A percentile compares a stretch with the other conserved stretches of the same genome.
These are phyloP conservation scores for Otus sunia DNA, from an alignment of 2,113 vertebrate genomes.

Conservation along the genomic window DNA sequence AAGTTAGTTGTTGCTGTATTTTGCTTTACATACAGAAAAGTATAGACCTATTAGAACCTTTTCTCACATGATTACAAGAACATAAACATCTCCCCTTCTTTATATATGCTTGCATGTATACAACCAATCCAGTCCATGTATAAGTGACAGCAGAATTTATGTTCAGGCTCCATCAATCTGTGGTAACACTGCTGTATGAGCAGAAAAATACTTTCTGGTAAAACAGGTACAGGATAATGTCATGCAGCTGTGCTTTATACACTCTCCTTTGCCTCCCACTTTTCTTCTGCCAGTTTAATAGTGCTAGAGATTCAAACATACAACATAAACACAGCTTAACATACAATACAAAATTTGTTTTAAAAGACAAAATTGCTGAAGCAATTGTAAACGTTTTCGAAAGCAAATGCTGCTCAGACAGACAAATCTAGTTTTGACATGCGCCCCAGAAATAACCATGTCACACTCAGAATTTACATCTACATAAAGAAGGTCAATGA, in stretches of 20 bases:
- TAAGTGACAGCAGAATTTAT: neutral
- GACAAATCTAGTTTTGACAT: conserved; percentile 38
- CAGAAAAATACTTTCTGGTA: neutral
- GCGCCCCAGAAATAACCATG: conserved; percentile 18
- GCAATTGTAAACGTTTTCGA: neutral
- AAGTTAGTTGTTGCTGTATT: neutral
- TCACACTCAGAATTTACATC: conserved; percentile 13
- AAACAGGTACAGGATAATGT: neutral
- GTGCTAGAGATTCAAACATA: neutral
- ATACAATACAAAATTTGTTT: neutral
- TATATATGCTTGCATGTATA: rapidly evolving
- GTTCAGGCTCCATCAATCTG: neutral
- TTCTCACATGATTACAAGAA: neutral
- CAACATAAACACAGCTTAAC: neutral
- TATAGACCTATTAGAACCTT: neutral
- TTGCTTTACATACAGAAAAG: neutral
- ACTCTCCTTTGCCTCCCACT: neutral
- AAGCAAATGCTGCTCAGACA: conserved; percentile 1
- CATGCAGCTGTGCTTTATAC: neutral
- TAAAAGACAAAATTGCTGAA: neutral
- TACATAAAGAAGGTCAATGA: conserved; percentile 60
- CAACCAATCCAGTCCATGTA: neutral
- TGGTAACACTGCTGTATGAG: neutral
- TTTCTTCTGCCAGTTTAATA: neutral
- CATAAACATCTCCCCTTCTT: neutral